These are phyloP conservation scores for Pogonognathellus flavescens DNA, from an alignment of 1,140 invertebrate species.

Conservation along the genomic window DNA sequence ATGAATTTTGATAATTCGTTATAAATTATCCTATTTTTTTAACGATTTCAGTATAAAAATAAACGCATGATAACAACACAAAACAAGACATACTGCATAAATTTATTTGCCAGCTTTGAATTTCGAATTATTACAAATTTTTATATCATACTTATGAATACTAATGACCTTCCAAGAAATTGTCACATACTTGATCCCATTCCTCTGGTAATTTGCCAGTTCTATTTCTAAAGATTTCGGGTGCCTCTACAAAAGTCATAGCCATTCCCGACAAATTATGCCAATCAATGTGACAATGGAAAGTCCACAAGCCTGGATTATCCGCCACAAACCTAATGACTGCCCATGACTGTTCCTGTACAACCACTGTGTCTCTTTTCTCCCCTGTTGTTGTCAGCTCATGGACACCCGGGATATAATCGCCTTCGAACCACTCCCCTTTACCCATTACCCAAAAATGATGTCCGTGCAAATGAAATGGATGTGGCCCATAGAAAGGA, in stretches of 20 bases:
- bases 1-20: too few species aligned
- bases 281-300: slow-evolving; percentile 28
- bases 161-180: too few species aligned
- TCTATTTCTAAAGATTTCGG: not conserved
- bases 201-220: too few species aligned
- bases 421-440: not conserved
- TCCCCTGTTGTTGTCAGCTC: not conserved
- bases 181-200: too few species aligned
- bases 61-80: too few species aligned
- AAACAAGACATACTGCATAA: too few species aligned
- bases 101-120: too few species aligned
- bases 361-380: not conserved
- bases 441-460: slow-evolving; percentile 28
- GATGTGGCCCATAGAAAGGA: slow-evolving; percentile 9
- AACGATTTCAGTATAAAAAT: too few species aligned
- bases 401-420: not conserved
- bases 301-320: slow-evolving; percentile 27
- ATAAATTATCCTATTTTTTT: too few species aligned
- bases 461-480: slow-evolving; percentile 48
- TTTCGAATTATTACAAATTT: too few species aligned
- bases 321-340: slow-evolving; percentile 13
- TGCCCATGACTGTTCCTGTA: slow-evolving; percentile 5
- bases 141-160: too few species aligned
- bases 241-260: not conserved
- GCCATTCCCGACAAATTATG: not conserved